These are phyloP conservation scores for Diorhabda elongata DNA, from an alignment of 1,140 invertebrate species.

Conservation along the genomic window DNA sequence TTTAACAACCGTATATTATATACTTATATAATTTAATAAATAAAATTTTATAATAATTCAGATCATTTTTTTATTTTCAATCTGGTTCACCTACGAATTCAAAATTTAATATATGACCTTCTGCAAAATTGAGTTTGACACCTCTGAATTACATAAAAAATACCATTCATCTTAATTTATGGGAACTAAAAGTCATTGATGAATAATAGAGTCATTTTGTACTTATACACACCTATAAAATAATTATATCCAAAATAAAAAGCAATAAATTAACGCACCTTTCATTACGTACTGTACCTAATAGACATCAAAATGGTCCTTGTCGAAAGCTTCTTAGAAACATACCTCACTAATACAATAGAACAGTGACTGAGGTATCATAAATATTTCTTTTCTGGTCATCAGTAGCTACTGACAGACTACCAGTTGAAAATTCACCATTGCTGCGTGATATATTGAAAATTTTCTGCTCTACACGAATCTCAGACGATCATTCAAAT, in stretches of 20 bases:
- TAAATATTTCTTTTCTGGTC: not conserved
- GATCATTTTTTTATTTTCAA: too few relatives aligned
- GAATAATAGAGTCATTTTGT: too few relatives aligned
- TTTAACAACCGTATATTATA: too few relatives aligned
- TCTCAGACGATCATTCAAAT: not conserved
- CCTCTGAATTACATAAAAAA: too few relatives aligned
- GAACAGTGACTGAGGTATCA: not conserved
- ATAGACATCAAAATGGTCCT: not conserved
- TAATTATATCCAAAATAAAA: not conserved
- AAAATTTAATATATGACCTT: too few relatives aligned
- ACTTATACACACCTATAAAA: not conserved
- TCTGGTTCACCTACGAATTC: too few relatives aligned
- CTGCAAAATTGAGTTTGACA: too few relatives aligned
- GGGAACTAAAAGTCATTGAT: too few relatives aligned
- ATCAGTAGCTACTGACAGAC: slow-evolving; percentile 1
- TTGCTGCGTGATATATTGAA: not conserved
- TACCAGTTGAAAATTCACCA: slow-evolving; percentile 2
- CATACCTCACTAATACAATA: not conserved
- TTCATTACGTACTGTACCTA: not conserved
- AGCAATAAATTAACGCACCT: not conserved
- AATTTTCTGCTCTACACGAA: slow-evolving; percentile 2
- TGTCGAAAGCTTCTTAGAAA: not conserved
- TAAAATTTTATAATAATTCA: too few relatives aligned
- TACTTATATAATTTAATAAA: too few relatives aligned
- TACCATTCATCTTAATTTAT: too few relatives aligned